phyloP scores from a whole-genome alignment of 2,797 vertebrate genomes.

The Rhinella marina region DNA sequence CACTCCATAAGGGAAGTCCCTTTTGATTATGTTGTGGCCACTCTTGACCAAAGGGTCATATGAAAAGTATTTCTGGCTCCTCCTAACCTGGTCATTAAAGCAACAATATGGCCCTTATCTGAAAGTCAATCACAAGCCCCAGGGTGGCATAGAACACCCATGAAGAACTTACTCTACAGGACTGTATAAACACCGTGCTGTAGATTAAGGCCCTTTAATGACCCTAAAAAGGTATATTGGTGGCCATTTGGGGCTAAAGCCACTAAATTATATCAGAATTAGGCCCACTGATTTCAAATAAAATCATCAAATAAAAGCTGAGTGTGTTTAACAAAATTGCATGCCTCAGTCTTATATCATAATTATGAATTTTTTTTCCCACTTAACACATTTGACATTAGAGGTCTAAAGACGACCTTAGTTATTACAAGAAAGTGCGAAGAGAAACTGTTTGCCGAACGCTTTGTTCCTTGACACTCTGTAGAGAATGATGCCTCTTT shows the following conservation, averaged over 20 bases:
- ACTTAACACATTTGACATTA: background rate
- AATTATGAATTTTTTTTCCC: constrained; percentile 10
- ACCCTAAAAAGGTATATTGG: no score
- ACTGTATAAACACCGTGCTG: no score
- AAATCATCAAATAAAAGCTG: background rate
- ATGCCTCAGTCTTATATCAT: background rate
- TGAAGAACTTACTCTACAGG: no score
- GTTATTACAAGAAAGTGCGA: background rate
- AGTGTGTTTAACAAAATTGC: constrained; percentile 3
- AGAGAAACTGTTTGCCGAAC: background rate
- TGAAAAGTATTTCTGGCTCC: no score
- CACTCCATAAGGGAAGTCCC: no score
- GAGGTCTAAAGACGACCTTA: constrained; percentile 18
- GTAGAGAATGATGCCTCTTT: constrained; percentile 30
- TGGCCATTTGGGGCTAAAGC: background rate
- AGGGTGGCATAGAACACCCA: no score
- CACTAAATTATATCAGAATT: background rate
- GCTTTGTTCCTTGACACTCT: background rate
- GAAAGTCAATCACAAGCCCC: no score
- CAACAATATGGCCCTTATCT: no score
- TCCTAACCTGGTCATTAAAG: no score
- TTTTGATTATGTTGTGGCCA: no score
- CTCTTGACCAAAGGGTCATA: no score
- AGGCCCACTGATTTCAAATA: background rate
- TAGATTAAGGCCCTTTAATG: no score